Conservation (phyloP, 2,113 vertebrate genomes). For the Chaetodon auriga region DNA sequence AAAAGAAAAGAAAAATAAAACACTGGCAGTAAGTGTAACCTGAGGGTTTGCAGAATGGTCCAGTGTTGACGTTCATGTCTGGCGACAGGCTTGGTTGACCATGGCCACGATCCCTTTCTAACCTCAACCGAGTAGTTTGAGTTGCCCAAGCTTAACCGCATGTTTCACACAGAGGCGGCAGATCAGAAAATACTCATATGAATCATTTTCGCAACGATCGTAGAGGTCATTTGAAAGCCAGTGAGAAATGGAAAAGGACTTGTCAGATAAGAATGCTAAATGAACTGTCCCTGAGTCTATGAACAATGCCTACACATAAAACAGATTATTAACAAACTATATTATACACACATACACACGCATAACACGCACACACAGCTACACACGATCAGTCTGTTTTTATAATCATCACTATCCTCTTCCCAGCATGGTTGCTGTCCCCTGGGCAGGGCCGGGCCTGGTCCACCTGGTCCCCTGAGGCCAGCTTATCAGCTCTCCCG, state of each 20-base stretch:
- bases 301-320: conserved; percentile 9
- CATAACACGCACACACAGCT: not conserved
- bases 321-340: not conserved
- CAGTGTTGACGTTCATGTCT: not conserved
- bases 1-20: too few relatives aligned
- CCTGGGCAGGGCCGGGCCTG: not conserved
- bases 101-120: not conserved
- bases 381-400: conserved; percentile 35
- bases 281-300: conserved; percentile 20
- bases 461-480: conserved; percentile 27
- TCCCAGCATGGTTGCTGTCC: conserved; percentile 21
- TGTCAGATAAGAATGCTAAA: not conserved
- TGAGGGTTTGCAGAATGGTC: not conserved
- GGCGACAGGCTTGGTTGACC: not conserved
- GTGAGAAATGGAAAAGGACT: too few relatives aligned
- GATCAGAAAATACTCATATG: not conserved
- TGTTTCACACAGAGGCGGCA: not conserved
- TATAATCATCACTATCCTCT: conserved; percentile 45
- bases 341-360: not conserved
- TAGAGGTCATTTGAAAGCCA: not conserved
- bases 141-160: not conserved
- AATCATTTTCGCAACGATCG: not conserved
- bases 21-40: too few relatives aligned
- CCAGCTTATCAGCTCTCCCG: conserved; percentile 62
- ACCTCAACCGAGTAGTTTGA: not conserved